phyloP scores from a whole-genome alignment of 2,888 invertebrate genomes.

The Drosophila longiperda region DNA sequence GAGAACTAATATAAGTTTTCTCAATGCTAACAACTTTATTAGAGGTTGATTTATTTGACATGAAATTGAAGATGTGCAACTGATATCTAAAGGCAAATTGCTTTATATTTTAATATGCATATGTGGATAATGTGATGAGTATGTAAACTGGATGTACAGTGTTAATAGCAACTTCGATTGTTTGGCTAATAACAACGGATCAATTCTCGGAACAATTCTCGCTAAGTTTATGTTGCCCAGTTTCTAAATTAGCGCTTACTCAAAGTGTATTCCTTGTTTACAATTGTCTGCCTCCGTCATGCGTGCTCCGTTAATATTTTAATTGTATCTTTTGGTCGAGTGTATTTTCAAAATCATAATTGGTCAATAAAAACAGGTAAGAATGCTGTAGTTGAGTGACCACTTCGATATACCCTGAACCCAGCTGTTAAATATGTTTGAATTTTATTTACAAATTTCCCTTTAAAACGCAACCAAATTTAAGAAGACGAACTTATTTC shows the following conservation, averaged over 20 bases:
- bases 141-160: slow-evolving; percentile 61
- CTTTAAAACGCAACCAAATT: too few species aligned
- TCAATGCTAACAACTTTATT: slow-evolving; percentile 43
- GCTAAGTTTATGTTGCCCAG: slow-evolving; percentile 16
- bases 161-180: slow-evolving; percentile 62
- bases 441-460: too few species aligned
- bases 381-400: too few species aligned
- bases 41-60: slow-evolving; percentile 45
- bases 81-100: slow-evolving; percentile 18
- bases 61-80: slow-evolving; percentile 30
- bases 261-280: background rate
- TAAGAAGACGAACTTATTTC: too few species aligned
- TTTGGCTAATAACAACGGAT: slow-evolving; percentile 35
- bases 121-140: slow-evolving; percentile 18
- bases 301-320: background rate
- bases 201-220: slow-evolving; percentile 12
- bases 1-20: background rate
- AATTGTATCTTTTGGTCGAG: slow-evolving; percentile 17
- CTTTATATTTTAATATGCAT: background rate
- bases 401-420: too few species aligned
- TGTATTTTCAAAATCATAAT: background rate
- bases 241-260: background rate
- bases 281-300: background rate
- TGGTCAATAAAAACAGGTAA: background rate
- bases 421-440: too few species aligned